Conservation (phyloP, 53 echinoderm and acorn worm species). For the Holothuria scabra region DNA sequence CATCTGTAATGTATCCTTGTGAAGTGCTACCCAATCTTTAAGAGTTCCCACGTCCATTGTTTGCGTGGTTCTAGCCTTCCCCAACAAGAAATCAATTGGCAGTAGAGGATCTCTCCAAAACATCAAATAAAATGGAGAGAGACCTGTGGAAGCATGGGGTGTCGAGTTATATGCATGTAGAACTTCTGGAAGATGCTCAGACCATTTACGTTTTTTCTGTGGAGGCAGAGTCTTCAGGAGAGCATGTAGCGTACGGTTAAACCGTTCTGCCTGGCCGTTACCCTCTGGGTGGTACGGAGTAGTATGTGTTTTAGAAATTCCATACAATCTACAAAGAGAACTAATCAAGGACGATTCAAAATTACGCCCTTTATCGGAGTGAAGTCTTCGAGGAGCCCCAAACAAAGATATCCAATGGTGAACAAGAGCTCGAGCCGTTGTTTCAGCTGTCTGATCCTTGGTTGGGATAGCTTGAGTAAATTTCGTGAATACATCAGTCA, state of each 20-base stretch:
- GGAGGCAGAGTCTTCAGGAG: background rate
- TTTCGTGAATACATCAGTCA: constrained; percentile 72
- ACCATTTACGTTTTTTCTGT: constrained; percentile 56
- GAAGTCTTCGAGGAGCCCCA: constrained; percentile 63
- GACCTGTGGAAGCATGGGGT: constrained; percentile 50
- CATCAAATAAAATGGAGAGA: constrained; percentile 69
- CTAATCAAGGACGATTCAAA: constrained; percentile 60
- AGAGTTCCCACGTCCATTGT: background rate
- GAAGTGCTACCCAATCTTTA: constrained; percentile 24
- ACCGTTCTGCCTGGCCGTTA: constrained; percentile 45
- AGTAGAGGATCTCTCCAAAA: constrained; percentile 65
- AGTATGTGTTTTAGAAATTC: constrained; percentile 16
- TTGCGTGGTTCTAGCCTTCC: background rate
- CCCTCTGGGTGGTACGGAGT: constrained; percentile 51
- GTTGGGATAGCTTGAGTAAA: constrained; percentile 50
- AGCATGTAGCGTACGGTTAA: constrained; percentile 36
- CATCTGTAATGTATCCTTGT: background rate
- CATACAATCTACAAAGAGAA: constrained; percentile 49
- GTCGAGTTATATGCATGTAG: constrained; percentile 53
- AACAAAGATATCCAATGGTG: constrained; percentile 66
- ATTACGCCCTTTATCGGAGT: constrained; percentile 66
- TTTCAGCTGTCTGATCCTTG: constrained; percentile 64
- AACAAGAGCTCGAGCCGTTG: constrained; percentile 61
- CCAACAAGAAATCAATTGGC: constrained; percentile 43
- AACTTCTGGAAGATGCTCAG: constrained; percentile 55